Evolutionary conservation across 2,797 vertebrate genomes (phyloP).

Genomic region (Eulemur rubriventer): DNA sequence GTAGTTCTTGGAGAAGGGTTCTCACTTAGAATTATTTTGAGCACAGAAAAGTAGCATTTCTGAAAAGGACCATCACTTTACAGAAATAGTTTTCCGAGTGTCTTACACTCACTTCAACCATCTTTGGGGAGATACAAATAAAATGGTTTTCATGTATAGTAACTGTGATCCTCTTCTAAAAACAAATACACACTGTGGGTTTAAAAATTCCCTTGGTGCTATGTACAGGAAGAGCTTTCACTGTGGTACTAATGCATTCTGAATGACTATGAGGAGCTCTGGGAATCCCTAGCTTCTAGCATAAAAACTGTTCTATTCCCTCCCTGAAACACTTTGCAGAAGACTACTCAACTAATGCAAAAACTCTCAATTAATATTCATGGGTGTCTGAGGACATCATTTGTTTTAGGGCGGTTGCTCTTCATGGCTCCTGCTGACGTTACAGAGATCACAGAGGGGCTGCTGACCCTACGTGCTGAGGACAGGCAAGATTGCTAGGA

Average conservation of each 20-base stretch:
- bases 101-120: constrained; percentile 50
- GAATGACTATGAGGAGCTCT: background rate
- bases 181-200: constrained; percentile 57
- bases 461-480: background rate
- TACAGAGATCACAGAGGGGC: background rate
- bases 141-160: constrained; percentile 54
- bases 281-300: background rate
- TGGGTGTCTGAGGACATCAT: background rate
- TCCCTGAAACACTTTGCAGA: background rate
- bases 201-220: constrained; percentile 51
- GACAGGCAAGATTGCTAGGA: background rate
- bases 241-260: constrained; percentile 18
- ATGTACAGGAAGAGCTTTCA: background rate
- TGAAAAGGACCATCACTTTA: constrained; percentile 60
- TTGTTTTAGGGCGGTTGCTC: background rate
- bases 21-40: constrained; percentile 64
- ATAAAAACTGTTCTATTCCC: constrained; percentile 29
- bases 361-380: background rate
- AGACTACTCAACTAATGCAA: background rate
- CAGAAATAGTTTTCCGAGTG: constrained; percentile 55
- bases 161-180: constrained; percentile 71
- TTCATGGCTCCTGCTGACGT: background rate
- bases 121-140: constrained; percentile 60
- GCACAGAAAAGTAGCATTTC: constrained; percentile 49
- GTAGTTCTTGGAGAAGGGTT: constrained; percentile 4